phyloP scores from a whole-genome alignment of 2,888 invertebrate species.

The Xestia rhomboidea region DNA sequence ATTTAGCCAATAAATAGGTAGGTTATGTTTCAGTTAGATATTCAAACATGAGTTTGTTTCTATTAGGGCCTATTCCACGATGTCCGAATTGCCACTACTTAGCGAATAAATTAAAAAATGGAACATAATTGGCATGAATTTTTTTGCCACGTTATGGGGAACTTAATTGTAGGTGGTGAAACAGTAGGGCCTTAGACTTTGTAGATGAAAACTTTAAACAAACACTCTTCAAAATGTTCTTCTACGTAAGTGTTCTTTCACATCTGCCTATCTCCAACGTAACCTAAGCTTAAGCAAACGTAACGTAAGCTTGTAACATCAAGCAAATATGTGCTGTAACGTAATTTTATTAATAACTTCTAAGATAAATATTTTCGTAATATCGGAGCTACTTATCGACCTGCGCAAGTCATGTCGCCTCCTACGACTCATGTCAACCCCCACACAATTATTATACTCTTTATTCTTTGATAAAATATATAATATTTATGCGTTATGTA shows the following conservation, averaged over 20 bases:
- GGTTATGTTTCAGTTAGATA: not conserved
- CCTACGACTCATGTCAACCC: conserved; percentile 7
- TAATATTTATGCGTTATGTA: not conserved
- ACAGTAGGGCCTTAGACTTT: not conserved
- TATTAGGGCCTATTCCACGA: too few species aligned
- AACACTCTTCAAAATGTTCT: not conserved
- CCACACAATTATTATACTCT: not conserved
- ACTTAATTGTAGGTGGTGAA: too few species aligned
- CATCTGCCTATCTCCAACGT: not conserved
- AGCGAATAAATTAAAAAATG: too few species aligned
- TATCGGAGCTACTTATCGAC: conserved; percentile 2
- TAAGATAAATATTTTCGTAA: conserved; percentile 19
- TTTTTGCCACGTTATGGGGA: too few species aligned
- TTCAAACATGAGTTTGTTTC: not conserved
- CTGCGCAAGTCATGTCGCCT: not conserved
- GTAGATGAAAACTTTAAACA: not conserved
- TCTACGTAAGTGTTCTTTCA: not conserved
- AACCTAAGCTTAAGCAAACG: not conserved
- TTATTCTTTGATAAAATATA: not conserved
- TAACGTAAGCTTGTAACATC: not conserved
- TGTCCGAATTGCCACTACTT: too few species aligned
- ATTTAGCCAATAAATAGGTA: not conserved
- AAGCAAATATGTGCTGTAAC: not conserved
- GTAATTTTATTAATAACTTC: not conserved
- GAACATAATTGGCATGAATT: too few species aligned